Conservation (phyloP, 2,888 invertebrate genomes). For the Cephus pulcher region DNA sequence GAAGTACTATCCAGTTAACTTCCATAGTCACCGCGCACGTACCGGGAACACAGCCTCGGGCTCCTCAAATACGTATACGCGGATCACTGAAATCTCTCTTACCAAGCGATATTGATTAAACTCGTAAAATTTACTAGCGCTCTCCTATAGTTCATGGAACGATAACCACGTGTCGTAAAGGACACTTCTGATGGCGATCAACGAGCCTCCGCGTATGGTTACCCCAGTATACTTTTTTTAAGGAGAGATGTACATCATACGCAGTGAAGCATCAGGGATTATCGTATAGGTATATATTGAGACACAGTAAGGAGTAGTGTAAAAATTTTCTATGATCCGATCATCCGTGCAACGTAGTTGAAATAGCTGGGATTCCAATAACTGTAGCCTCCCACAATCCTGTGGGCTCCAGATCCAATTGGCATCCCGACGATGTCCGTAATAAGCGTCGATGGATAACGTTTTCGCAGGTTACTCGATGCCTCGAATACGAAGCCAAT, state of each 20-base stretch:
- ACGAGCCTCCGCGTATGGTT: background rate
- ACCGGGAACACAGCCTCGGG: background rate
- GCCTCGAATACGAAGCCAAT: conserved; percentile 25
- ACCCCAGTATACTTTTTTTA: background rate
- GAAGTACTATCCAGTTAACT: background rate
- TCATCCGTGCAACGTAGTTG: background rate
- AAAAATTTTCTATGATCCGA: background rate
- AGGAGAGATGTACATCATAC: background rate
- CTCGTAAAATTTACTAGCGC: background rate
- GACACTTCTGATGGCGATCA: background rate
- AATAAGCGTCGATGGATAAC: conserved; percentile 14
- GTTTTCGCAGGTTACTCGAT: conserved; percentile 19
- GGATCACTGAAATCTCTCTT: background rate
- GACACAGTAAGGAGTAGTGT: background rate
- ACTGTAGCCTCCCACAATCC: background rate
- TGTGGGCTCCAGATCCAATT: background rate
- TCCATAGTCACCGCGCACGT: background rate
- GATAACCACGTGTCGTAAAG: background rate
- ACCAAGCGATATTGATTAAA: background rate
- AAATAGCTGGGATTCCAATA: background rate
- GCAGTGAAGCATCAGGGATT: background rate
- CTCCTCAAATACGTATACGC: background rate
- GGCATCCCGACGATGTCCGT: background rate
- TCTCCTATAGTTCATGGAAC: background rate
- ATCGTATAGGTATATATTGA: background rate